Base-by-base conservation (phyloP, 53 echinoderm and acorn worm genomes). In the Patiria pectinifera region DNA sequence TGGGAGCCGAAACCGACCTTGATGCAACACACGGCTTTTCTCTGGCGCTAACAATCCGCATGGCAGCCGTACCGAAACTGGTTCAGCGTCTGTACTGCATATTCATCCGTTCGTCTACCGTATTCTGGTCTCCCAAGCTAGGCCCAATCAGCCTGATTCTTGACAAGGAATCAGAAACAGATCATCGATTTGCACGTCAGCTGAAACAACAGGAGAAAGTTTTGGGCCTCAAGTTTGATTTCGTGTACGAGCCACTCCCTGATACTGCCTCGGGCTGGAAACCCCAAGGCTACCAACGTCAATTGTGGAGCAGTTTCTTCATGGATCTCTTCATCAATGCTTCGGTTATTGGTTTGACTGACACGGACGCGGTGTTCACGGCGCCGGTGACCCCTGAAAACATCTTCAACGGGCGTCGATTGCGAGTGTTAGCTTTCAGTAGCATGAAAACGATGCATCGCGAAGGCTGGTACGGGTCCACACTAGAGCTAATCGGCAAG, bases 251-350 rank as follows among this genome's bases (percentile, higher is more conserved):
- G n/a, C 83, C 58, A 53, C 19, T 58, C 13, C 83, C 58, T 1
- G 16, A 35, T 35, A 35, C 35, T 35, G 35, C 35, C 35, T 35
- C 35, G 35, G 35, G 35, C 35, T 35, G 35, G 35, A 35, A 35
- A 35, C 35, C 35, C 35, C 35, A 35, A 35, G 35, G 35, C 35
- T 35, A 35, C 35, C 35, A 35, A 35, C 35, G 35, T 35, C 35
- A 35, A 35, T 35, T 35, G 35, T 35, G 35, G 35, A 35, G 35
- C 25, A 53, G 53, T 21, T 82, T 82, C 82, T 82, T 82, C 59
- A 82, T 82, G 82, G 82, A 82, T 59, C n/a, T 53, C 19, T 82
- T 49, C 82, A 21, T 59, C 82, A 82, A 58, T 18, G 59, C 82
- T 4, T 58, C 82, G 4, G 59, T 82, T 43, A 79, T 79, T 2